Evolutionary conservation across 2,113 vertebrate species (phyloP).

Genomic region (Aramus guarauna): DNA sequence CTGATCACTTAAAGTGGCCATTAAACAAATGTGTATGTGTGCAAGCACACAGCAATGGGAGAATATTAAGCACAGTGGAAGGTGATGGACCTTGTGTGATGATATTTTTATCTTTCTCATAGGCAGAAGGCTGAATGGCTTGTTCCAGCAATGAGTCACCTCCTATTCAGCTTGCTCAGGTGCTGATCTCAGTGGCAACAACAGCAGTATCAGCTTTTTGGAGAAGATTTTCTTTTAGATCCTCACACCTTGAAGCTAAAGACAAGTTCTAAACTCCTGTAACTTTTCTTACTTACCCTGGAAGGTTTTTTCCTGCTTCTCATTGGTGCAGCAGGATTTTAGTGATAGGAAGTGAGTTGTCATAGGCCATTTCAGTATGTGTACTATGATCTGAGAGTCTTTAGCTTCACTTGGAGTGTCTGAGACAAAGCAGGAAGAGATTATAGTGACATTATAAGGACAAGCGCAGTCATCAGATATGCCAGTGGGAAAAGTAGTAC

Average conservation of each 20-base stretch:
- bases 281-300: not conserved
- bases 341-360: not conserved
- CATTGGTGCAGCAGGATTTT: not conserved
- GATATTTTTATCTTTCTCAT: not conserved
- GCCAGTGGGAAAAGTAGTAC: not conserved
- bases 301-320: not conserved
- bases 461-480: not conserved
- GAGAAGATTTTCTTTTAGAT: not conserved
- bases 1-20: not conserved
- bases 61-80: not conserved
- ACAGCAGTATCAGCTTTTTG: not conserved
- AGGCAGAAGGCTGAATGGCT: not conserved
- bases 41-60: not conserved
- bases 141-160: not conserved
- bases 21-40: not conserved
- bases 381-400: not conserved
- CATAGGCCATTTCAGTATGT: not conserved
- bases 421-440: not conserved
- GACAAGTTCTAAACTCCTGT: not conserved
- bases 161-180: not conserved
- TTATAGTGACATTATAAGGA: not conserved
- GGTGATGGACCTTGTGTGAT: not conserved
- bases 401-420: not conserved
- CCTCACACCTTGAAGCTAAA: not conserved
- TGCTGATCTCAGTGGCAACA: not conserved